A percentile compares a stretch with the other conserved stretches of the same genome.
These are phyloP conservation scores for Nannobrachium achirus DNA, from an alignment of 2,113 vertebrate species.

Conservation along the genomic window DNA sequence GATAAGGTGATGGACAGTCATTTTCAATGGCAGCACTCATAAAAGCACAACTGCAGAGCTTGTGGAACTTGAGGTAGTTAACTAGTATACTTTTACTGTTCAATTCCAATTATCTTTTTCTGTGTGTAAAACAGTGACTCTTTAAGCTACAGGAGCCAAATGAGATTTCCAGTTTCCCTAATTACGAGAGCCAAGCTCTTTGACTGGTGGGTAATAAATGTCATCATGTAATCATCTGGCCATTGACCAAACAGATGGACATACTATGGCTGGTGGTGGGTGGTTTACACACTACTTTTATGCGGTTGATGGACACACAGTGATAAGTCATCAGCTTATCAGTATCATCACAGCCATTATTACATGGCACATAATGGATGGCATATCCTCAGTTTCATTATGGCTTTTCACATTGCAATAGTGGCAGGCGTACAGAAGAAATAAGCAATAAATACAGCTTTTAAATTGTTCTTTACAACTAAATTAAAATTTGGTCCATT, in stretches of 20 bases:
- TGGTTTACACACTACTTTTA: no score
- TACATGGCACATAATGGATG: constrained; percentile 50
- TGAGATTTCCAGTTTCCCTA: not conserved
- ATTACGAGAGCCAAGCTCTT: not conserved
- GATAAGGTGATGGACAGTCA: no score
- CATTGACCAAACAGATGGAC: no score
- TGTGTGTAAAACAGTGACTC: not conserved
- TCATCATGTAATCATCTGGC: no score
- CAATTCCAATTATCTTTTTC: constrained; percentile 16
- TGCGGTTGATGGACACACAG: no score
- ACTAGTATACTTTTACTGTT: constrained; percentile 34
- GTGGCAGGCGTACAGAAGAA: constrained; percentile 26
- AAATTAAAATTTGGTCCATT: constrained; percentile 72
- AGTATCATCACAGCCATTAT: constrained; percentile 26
- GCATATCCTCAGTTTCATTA: constrained; percentile 51
- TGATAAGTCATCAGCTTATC: no score
- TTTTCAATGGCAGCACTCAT: no score
- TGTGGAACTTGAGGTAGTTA: constrained; percentile 60
- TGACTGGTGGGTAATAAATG: no score
- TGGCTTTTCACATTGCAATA: constrained; percentile 65
- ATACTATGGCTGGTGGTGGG: no score
- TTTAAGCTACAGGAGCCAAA: not conserved
- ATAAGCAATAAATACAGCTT: constrained; percentile 26
- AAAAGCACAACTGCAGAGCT: constrained; percentile 30
- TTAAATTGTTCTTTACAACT: constrained; percentile 27